Conservation (phyloP, 2,888 invertebrate species). For the Pedicia rivosa region DNA sequence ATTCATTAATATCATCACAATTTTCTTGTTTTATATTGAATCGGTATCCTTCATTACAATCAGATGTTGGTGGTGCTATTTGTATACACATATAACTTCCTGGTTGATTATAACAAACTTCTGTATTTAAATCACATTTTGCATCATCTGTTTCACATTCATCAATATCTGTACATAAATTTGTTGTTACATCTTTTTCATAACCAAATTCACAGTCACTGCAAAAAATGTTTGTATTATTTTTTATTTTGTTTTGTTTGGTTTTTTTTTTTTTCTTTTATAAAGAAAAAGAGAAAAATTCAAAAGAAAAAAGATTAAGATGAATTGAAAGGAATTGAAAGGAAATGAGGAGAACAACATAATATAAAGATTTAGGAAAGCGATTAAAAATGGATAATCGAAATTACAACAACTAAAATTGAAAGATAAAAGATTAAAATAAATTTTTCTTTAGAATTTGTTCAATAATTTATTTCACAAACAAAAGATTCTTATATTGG, state of each 20-base stretch:
- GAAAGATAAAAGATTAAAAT: too few relatives aligned
- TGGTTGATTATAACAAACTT: conserved; percentile 49
- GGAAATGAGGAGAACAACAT: too few relatives aligned
- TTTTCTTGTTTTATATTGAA: conserved; percentile 34
- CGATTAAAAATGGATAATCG: too few relatives aligned
- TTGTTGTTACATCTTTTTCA: conserved; percentile 23
- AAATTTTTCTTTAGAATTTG: too few relatives aligned
- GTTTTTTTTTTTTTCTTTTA: too few relatives aligned
- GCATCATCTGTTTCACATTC: conserved; percentile 53
- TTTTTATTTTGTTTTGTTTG: background rate
- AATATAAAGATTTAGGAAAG: too few relatives aligned
- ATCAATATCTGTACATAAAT: conserved; percentile 43
- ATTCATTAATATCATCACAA: conserved; percentile 64
- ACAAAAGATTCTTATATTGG: too few relatives aligned
- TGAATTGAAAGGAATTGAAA: too few relatives aligned
- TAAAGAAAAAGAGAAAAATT: background rate
- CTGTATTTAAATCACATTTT: conserved; percentile 42
- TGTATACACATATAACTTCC: conserved; percentile 46
- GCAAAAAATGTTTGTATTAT: background rate
- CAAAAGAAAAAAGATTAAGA: background rate
- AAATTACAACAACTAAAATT: too few relatives aligned
- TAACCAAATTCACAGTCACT: conserved; percentile 32
- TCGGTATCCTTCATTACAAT: conserved; percentile 33
- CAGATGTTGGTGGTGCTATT: conserved; percentile 15
- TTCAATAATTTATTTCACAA: too few relatives aligned